These are phyloP conservation scores for honey bee (Apis mellifera) DNA, from an alignment of 1,140 invertebrate species.

Conservation along the genomic window DNA sequence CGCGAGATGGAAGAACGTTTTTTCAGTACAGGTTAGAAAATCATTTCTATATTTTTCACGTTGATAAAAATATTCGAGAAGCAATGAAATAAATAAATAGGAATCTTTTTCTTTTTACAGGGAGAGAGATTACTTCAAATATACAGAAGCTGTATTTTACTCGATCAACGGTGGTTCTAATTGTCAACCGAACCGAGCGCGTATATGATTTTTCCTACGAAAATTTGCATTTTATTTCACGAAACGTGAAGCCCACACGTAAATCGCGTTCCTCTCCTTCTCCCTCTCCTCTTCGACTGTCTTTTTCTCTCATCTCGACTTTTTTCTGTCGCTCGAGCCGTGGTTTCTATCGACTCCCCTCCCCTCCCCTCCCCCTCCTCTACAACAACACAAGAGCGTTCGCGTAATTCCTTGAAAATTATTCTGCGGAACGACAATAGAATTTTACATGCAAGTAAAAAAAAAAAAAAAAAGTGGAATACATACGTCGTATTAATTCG, in stretches of 20 bases:
- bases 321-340: not conserved
- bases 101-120: not conserved
- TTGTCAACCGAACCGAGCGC: constrained; percentile 7
- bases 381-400: constrained; percentile 12
- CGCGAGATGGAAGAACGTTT: not conserved
- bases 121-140: not conserved
- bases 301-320: not conserved
- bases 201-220: not conserved
- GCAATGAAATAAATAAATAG: not conserved
- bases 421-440: constrained; percentile 46
- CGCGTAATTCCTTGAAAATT: constrained; percentile 52
- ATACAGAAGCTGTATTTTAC: not conserved
- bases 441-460: constrained; percentile 52
- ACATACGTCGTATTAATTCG: constrained; percentile 46
- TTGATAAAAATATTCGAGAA: no score
- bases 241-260: constrained; percentile 29
- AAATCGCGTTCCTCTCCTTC: not conserved
- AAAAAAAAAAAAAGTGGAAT: constrained; percentile 24
- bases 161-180: not conserved
- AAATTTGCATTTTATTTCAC: constrained; percentile 44
- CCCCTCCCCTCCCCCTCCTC: no score
- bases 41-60: not conserved
- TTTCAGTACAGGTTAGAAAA: not conserved
- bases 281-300: not conserved
- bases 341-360: constrained; percentile 28